phyloP scores from a whole-genome alignment of 1,140 invertebrate species.

The Trachelipus rathkii region DNA sequence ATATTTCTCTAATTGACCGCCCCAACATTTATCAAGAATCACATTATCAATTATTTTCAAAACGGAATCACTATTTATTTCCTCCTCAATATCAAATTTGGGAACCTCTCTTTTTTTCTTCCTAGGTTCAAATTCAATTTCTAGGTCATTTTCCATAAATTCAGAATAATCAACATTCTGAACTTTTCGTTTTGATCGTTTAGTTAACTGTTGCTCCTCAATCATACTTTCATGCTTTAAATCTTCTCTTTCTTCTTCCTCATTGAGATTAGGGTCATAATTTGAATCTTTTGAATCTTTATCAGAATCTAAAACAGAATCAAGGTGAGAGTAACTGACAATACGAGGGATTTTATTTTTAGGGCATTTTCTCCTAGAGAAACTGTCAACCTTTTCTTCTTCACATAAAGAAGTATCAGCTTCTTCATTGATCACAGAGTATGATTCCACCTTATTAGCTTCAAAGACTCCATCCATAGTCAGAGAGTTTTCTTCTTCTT shows the following conservation, averaged over 20 bases:
- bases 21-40: constrained; percentile 38
- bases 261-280: constrained; percentile 9
- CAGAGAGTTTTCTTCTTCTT: too few species aligned
- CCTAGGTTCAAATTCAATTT: constrained; percentile 9
- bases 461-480: too few species aligned
- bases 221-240: too few species aligned
- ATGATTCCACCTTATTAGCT: too few species aligned
- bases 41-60: constrained; percentile 36
- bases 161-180: too few species aligned
- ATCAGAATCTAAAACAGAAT: constrained; percentile 22
- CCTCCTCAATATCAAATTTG: constrained; percentile 27
- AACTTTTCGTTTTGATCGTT: too few species aligned
- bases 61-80: constrained; percentile 25
- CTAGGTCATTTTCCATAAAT: constrained; percentile 16
- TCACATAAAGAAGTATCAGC: too few species aligned
- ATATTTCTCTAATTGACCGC: constrained; percentile 30
- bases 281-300: constrained; percentile 25
- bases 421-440: too few species aligned
- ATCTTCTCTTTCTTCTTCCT: constrained; percentile 19
- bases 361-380: too few species aligned
- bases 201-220: too few species aligned
- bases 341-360: too few species aligned
- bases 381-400: too few species aligned
- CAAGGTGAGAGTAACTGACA: not conserved
- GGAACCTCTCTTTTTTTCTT: not conserved